Percentiles rank a stretch among this genome's conserved stretches.
Conservation (phyloP, 1,140 invertebrate genomes). For the Tachypleus tridentatus region DNA sequence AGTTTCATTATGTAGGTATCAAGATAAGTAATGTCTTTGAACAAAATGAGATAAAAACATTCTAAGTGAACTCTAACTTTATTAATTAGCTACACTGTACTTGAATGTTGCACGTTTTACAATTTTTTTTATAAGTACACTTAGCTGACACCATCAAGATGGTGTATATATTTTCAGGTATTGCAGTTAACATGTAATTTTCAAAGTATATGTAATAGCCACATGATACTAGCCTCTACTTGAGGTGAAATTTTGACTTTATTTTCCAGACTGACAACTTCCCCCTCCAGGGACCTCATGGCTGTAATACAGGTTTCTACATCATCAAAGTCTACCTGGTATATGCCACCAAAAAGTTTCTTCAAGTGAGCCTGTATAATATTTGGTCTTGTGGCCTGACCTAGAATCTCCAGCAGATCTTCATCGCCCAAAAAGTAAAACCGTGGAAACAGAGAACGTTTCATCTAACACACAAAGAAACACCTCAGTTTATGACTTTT, state of each 20-base stretch:
- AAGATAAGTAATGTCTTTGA: too few species aligned
- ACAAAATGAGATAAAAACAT: too few species aligned
- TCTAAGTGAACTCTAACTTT: too few species aligned
- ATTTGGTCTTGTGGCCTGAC: constrained; percentile 65
- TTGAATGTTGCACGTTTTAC: too few species aligned
- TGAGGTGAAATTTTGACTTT: constrained; percentile 61
- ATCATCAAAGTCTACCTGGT: constrained; percentile 54
- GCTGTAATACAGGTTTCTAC: constrained; percentile 48
- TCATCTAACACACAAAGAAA: constrained; percentile 53
- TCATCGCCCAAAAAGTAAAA: constrained; percentile 96
- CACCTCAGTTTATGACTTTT: constrained; percentile 9
- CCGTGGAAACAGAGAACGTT: constrained; percentile 79
- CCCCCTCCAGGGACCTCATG: constrained; percentile 68
- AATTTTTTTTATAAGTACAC: too few species aligned
- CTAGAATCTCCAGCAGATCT: constrained; percentile 84
- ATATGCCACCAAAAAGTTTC: constrained; percentile 77
- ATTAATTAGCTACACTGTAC: too few species aligned
- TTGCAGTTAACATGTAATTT: too few species aligned
- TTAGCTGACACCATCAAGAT: too few species aligned
- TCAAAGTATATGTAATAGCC: too few species aligned
- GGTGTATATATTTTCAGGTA: too few species aligned
- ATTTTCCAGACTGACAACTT: constrained; percentile 61
- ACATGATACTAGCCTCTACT: too few species aligned
- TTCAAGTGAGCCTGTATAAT: constrained; percentile 87
- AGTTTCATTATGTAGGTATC: too few species aligned